A percentile compares a stretch with the other conserved stretches of the same genome.
Evolutionary conservation across 2,888 invertebrate genomes (phyloP).

Genomic region (Morpho achilles): DNA sequence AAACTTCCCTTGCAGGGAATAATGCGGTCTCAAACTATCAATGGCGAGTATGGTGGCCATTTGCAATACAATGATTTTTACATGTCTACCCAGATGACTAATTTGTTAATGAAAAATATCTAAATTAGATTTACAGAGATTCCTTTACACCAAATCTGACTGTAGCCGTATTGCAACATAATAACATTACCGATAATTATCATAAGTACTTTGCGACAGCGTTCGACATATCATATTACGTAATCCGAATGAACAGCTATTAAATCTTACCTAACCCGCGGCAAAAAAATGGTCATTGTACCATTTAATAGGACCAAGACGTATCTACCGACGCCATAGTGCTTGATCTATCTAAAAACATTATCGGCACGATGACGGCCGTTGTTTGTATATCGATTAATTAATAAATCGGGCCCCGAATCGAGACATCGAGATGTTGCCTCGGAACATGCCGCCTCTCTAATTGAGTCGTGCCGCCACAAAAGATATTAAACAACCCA

Average conservation of each 20-base stretch:
- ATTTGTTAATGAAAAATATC: no score
- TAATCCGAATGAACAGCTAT: conserved; percentile 10
- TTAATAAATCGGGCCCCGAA: conserved; percentile 73
- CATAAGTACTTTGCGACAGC: conserved; percentile 6
- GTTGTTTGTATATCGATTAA: conserved; percentile 79
- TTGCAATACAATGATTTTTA: no score
- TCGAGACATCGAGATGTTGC: conserved; percentile 64
- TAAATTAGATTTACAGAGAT: no score
- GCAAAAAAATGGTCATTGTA: conserved; percentile 23
- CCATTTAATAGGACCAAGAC: conserved; percentile 27
- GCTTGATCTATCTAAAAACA: conserved; percentile 54
- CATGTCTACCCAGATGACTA: no score
- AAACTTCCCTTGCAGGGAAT: no score
- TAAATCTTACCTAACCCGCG: conserved; percentile 15
- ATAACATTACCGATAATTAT: conserved; percentile 4
- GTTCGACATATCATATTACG: conserved; percentile 5
- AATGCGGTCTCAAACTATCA: no score
- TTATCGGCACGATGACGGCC: conserved; percentile 68
- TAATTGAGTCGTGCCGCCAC: conserved; percentile 75
- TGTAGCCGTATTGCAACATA: no score
- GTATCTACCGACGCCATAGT: conserved; percentile 20
- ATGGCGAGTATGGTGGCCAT: no score
- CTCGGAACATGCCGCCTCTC: conserved; percentile 72
- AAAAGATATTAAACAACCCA: conserved; percentile 56
- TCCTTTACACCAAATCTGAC: no score